These are phyloP conservation scores for Menura novaehollandiae DNA, from an alignment of 2,113 vertebrate genomes.

Conservation along the genomic window DNA sequence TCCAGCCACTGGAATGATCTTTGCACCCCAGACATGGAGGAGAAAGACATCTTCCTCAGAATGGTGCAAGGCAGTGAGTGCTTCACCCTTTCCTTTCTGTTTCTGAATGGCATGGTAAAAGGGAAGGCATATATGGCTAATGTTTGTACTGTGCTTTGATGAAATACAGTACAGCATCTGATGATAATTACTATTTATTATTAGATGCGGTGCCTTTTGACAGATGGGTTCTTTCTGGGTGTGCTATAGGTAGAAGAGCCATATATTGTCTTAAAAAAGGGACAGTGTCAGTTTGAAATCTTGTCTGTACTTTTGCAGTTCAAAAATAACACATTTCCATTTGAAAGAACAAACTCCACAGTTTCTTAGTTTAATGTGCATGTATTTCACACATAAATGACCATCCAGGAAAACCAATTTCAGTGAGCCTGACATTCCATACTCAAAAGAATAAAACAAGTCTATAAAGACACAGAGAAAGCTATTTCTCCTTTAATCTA, in stretches of 20 bases:
- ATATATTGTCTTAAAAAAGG: not conserved
- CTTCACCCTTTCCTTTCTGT: not conserved
- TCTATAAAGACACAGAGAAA: constrained; percentile 1
- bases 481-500: constrained; percentile 34
- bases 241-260: not conserved
- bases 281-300: not conserved
- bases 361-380: constrained; percentile 13
- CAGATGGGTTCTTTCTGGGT: not conserved
- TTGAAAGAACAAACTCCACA: constrained; percentile 13
- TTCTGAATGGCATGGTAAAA: not conserved
- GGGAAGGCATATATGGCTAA: not conserved
- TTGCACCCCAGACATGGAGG: not conserved
- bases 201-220: not conserved
- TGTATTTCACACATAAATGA: constrained; percentile 44
- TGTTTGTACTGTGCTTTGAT: not conserved
- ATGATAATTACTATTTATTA: not conserved
- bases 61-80: not conserved
- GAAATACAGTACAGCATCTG: not conserved
- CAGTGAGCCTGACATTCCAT: not conserved
- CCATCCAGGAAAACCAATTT: constrained; percentile 18
- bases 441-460: constrained; percentile 29
- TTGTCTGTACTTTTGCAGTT: not conserved
- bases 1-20: not conserved
- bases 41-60: not conserved
- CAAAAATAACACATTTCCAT: constrained; percentile 24